Evolutionary conservation across 2,113 vertebrate species (phyloP).

Genomic region (Mesembrinibis cayennensis): DNA sequence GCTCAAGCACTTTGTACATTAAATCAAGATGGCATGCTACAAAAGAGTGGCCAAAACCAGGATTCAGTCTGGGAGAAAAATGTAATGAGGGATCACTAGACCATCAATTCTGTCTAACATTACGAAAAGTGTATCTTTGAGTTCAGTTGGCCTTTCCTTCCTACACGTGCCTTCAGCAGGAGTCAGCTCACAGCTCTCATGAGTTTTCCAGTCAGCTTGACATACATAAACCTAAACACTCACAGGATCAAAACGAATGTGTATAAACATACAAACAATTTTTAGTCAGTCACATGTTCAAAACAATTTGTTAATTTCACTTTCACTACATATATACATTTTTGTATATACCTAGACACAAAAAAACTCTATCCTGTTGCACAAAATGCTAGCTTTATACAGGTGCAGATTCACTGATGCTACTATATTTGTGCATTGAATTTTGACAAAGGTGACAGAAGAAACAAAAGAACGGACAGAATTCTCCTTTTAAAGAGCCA

Average conservation of each 20-base stretch:
- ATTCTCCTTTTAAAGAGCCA: not conserved
- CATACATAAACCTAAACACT: not conserved
- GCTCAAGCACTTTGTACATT: not conserved
- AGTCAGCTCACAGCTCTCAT: not conserved
- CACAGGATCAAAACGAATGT: rapidly evolving
- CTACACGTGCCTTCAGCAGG: not conserved
- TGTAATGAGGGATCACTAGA: slow-evolving; percentile 11
- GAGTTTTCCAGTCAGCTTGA: not conserved
- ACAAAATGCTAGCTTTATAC: not conserved
- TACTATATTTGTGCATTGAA: not conserved
- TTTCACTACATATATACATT: not conserved
- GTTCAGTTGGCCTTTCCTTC: not conserved
- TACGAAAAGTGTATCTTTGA: not conserved
- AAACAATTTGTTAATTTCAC: not conserved
- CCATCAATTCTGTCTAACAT: slow-evolving; percentile 34
- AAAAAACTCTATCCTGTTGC: rapidly evolving
- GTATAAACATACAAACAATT: not conserved
- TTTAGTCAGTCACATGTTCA: not conserved
- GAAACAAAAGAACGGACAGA: not conserved
- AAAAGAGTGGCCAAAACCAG: slow-evolving; percentile 12
- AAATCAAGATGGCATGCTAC: slow-evolving; percentile 32
- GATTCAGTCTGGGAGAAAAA: not conserved
- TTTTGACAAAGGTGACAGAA: not conserved
- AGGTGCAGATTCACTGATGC: not conserved
- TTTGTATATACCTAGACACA: not conserved